Base-by-base conservation (phyloP, 2,888 invertebrate genomes). In the Acanthopleura granulata region DNA sequence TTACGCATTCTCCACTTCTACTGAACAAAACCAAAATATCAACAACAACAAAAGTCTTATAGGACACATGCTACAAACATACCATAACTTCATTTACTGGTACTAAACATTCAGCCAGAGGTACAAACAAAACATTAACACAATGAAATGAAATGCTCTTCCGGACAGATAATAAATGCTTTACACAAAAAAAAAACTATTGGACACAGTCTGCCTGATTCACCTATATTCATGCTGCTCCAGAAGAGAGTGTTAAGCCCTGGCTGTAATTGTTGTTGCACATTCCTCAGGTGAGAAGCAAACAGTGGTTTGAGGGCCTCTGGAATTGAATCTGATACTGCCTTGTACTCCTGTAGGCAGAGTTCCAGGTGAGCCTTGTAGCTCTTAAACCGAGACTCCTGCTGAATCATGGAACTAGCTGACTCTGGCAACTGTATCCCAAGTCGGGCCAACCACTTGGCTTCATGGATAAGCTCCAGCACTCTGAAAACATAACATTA, bases 221-320 rank as follows among this genome's bases (percentile, higher is more conserved):
- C 79, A 90, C 90, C 90, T 72, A 90, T 90, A 81, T 90, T 90
- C 88, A 90, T 89, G 81, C 89, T 89, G 82, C 88, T 89, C 90
- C 90, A 90, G 27, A 90, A 87, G 51, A 90, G 83, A 22, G 89
- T 89, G 78, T 80, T 86, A 49, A 90, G 83, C 6, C 90, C 90
- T 9, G 90, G 89, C 77, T 89, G 88, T 77, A 90, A 83, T 80
- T 88, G 87, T 49, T 85, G 85, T 50, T 86, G 83, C 1, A 88
- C 86, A 76, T 80, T 79, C 51, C 86, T 85, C 61, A 86, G 84
- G 77, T 90, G 89, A 22, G 85, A 82, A 6, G 80, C 78, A 75
- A 89, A 89, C 75, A 90, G 80, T 18, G 82, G 83, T 74, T 82
- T 69, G 49, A 90, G 83, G n/a, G 86, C 83, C 30, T 81, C 81